Base-by-base conservation (phyloP, 2,888 invertebrate species). In the Epirrita christyi region DNA sequence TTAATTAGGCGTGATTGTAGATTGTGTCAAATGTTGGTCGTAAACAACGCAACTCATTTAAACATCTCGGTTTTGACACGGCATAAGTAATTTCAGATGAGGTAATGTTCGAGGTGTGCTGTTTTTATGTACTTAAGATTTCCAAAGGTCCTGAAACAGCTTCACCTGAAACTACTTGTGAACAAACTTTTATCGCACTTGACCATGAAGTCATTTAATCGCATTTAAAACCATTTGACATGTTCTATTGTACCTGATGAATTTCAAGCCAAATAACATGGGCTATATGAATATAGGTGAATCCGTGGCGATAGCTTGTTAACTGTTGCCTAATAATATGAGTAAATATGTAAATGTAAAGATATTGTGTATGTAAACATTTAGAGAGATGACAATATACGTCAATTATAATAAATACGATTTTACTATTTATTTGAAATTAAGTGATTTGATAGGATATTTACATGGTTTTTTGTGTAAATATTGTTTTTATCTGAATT, bases 301-400 rank as follows among this genome's bases (percentile, higher is more conserved):
- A 82, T 73, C 86, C 85, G 86, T 82, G 86, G 86, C 85, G 84
- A 78, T 73, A 72, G 76, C 67, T 74, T 62, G 60, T 37, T 56
- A 50, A 57, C 58, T 70, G 61, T 78, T 75, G 75, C 67, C 72
- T 75, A 63, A 72, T 67, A 64, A 45, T 63, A 59, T 42, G 38
- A 56, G 68, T 71, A 61, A 69, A 66, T 68, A 65, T 68, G 61
- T 69, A 66, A 56, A 37, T 73, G 68, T 80, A 80, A n/a, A 78
- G 73, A 75, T 73, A 71, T 70, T 74, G 71, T 81, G 70, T 78
- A 77, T 77, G 70, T 71, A 73, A 71, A 73, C 73, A 68, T 73
- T 80, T 81, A 84, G 73, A 77, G 76, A 76, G 76, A 83, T 83
- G 86, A 85, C 86, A 88, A 86, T 87, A 86, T 83, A 75, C 74